Conservation (phyloP, 2,113 vertebrate species). For the Mus spicilegus region DNA sequence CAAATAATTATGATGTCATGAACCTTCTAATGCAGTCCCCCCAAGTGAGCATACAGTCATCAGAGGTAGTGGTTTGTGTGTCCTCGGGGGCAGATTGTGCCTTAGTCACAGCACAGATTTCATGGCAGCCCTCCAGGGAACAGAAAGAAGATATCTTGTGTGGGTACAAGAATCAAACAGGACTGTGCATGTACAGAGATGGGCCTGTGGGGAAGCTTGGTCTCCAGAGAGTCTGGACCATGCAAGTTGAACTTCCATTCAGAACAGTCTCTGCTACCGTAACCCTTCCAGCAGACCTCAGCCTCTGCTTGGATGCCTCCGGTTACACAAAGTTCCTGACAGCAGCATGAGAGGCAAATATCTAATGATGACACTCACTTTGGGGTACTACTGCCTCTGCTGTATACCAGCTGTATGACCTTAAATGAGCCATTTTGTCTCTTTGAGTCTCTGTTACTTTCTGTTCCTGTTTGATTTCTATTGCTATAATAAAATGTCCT, state of each 20-base stretch:
- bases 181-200: not conserved
- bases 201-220: not conserved
- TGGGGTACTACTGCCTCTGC: not conserved
- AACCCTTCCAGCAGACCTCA: not conserved
- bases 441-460: not conserved
- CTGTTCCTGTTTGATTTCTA: not conserved
- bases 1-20: constrained; percentile 71
- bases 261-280: not conserved
- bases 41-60: constrained; percentile 40
- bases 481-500: not conserved
- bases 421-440: not conserved
- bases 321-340: not conserved
- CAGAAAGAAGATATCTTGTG: not conserved
- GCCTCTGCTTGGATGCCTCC: not conserved
- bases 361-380: not conserved
- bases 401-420: not conserved
- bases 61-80: not conserved
- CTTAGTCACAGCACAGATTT: constrained; percentile 20
- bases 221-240: not conserved
- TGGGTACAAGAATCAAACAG: not conserved
- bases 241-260: not conserved
- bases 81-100: not conserved
- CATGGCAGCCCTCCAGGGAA: not conserved
- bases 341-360: not conserved
- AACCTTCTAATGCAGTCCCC: constrained; percentile 58